phyloP scores from a whole-genome alignment of 2,113 vertebrate genomes.

The Megaceryle maxima region DNA sequence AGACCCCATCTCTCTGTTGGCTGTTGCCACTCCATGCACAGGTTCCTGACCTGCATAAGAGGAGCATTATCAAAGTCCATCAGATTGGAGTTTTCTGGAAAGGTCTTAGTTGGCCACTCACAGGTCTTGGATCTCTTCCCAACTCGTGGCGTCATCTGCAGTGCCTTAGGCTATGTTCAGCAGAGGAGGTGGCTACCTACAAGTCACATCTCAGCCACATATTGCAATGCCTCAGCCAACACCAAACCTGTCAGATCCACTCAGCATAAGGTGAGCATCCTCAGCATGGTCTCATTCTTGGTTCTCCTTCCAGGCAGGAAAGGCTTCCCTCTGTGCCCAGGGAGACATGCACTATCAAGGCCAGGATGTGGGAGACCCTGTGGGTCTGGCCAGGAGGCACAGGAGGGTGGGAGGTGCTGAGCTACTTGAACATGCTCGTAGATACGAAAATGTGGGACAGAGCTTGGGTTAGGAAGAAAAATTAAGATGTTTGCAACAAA shows the following conservation, averaged over 20 bases:
- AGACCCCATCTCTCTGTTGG: background rate
- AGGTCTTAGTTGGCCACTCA: background rate
- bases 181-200: background rate
- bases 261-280: background rate
- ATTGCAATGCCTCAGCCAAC: background rate
- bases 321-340: background rate
- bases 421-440: rapidly evolving
- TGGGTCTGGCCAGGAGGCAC: background rate
- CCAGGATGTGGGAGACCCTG: background rate
- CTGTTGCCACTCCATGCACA: background rate
- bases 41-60: background rate
- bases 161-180: background rate
- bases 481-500: background rate
- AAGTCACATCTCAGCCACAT: background rate
- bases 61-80: background rate
- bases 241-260: background rate
- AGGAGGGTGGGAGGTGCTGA: background rate
- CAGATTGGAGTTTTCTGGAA: background rate
- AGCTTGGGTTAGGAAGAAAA: background rate
- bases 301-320: background rate
- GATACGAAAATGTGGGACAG: slow-evolving; percentile 25
- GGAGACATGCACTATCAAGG: background rate
- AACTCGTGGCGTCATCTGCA: background rate
- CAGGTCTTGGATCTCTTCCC: background rate
- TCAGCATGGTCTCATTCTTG: background rate